Evolutionary conservation across 2,113 vertebrate species (phyloP), one percentile per base, ranked within the genome.

Genomic region (Dipodomys spectabilis): DNA sequence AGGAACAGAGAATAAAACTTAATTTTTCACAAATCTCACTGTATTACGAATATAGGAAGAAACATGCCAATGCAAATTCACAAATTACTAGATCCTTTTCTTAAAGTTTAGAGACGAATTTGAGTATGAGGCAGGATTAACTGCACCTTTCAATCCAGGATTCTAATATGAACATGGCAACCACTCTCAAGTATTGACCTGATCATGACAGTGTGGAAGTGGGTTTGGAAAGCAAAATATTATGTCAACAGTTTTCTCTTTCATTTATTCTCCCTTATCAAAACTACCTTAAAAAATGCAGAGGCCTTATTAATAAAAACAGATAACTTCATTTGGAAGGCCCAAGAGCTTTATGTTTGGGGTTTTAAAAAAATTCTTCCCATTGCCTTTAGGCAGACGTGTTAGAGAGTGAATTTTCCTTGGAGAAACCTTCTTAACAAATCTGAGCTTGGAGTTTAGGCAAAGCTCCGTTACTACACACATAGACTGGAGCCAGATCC

Each of bases 161-260:
- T 92, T 94, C 92, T 92, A 60, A 30, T 83, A 60, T 93, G 92
- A 95, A 62, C 65, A 75, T 84, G 87, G 91, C 88, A 92, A 45
- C 78, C 64, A n/a, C 45, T 53, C 85, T 92, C 92, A 27, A 45
- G 93, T 67, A 69, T 0, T 0, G 93, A 81, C 93, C 94, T 94
- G 93, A 82, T 75, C 87, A 90, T 84, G 39, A 35, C 28, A 62
- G 74, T 91, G 96, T 97, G 96, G 93, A 97, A 97, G 94, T 94
- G 93, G 89, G 72, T 68, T 94, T 93, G 94, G 83, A 97, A 97
- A 97, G 71, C 91, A 94, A 96, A 97, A 95, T 95, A 96, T 94
- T 95, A 78, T 94, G 94, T 96, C 96, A 97, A 94, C 96, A 95
- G 72, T 93, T 97, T 97, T 97, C 93, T 95, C 94, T 98, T 97